phyloP scores from a whole-genome alignment of 2,113 vertebrate species.

The Phoxinus phoxinus region DNA sequence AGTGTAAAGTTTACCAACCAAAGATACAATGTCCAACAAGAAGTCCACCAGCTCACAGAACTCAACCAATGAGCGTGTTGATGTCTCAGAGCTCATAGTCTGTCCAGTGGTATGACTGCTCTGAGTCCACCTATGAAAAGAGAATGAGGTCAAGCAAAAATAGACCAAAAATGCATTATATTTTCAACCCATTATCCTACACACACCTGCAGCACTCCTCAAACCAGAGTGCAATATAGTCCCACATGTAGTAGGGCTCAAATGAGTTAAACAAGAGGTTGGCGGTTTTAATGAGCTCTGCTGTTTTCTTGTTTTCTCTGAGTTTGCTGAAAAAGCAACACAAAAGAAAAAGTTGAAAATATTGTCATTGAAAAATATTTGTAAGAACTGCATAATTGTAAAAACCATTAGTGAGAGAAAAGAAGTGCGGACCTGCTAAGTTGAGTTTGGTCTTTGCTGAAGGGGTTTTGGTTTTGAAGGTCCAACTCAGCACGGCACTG shows the following conservation, averaged over 20 bases:
- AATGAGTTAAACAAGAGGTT: constrained; percentile 99
- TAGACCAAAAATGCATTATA: not conserved
- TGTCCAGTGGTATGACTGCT: constrained; percentile 73
- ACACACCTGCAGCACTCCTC: constrained; percentile 97
- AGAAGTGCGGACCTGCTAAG: constrained; percentile 87
- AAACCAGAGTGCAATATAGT: constrained; percentile 97
- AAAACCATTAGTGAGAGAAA: not conserved
- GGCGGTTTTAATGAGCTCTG: constrained; percentile 97
- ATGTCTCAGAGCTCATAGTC: constrained; percentile 74
- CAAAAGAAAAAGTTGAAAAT: not conserved
- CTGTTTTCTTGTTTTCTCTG: constrained; percentile 97
- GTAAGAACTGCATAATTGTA: too few relatives aligned
- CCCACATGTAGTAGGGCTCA: constrained; percentile 99
- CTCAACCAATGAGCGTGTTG: constrained; percentile 87
- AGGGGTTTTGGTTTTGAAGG: constrained; percentile 89
- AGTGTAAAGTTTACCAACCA: constrained; percentile 82
- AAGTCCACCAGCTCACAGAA: constrained; percentile 98
- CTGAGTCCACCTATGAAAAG: constrained; percentile 82
- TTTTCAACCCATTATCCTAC: not conserved
- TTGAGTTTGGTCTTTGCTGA: constrained; percentile 94
- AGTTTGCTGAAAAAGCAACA: constrained; percentile 83
- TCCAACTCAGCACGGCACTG: constrained; percentile 94
- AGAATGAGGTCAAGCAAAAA: not conserved
- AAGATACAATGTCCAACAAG: constrained; percentile 97
- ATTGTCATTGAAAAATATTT: not conserved